Evolutionary conservation across 2,888 invertebrate species (phyloP).

Genomic region (Drosophila multiciliata): DNA sequence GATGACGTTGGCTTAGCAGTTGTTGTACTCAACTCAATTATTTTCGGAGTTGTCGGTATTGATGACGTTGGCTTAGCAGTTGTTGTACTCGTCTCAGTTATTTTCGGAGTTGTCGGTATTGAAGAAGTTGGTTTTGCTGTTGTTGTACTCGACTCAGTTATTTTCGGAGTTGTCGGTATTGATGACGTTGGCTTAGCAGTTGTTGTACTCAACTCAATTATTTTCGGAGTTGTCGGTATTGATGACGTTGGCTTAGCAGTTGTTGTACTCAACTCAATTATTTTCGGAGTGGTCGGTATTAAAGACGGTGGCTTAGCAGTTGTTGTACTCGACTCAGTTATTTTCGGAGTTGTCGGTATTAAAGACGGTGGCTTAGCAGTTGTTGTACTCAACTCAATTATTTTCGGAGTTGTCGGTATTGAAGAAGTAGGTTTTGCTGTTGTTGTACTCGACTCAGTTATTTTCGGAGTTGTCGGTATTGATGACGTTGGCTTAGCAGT

Average conservation of each 20-base stretch:
- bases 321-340: neutral
- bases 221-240: neutral
- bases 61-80: neutral
- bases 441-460: neutral
- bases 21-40: neutral
- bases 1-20: conserved; percentile 1
- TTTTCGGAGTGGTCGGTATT: neutral
- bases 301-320: neutral
- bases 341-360: conserved; percentile 1
- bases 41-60: neutral
- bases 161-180: neutral
- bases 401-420: neutral
- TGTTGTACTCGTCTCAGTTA: neutral
- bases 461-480: neutral
- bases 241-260: conserved; percentile 1
- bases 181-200: neutral
- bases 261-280: neutral
- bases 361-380: conserved; percentile 2
- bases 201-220: neutral
- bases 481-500: too few species aligned
- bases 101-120: neutral
- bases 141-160: neutral
- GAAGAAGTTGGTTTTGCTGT: neutral
- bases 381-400: neutral
- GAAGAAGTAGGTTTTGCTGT: neutral